Percentiles rank a stretch among this genome's conserved stretches.
Evolutionary conservation across 2,797 vertebrate genomes (phyloP).

Genomic region (Hydrocynus forskahlii): DNA sequence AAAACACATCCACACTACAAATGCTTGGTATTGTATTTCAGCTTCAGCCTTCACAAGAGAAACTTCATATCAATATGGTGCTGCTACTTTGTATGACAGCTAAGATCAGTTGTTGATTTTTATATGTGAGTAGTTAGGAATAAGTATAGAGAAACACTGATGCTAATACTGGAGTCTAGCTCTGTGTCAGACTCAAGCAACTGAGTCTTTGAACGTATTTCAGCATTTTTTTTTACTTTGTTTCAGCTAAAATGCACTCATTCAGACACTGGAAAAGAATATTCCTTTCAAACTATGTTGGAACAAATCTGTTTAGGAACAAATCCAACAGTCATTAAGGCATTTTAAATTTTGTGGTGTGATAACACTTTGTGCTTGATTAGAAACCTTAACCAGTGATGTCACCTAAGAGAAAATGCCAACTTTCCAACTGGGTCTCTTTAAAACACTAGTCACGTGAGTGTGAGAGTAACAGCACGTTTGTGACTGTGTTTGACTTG

Average conservation of each 20-base stretch:
- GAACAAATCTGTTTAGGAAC: constrained; percentile 15
- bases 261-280: neutral
- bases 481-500: constrained; percentile 36
- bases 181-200: neutral
- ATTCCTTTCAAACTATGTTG: constrained; percentile 1
- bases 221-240: neutral
- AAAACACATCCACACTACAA: constrained; percentile 11
- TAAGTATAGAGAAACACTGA: neutral
- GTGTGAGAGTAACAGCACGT: constrained; percentile 33
- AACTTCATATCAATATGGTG: neutral
- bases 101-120: neutral
- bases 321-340: neutral
- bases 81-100: neutral
- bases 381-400: neutral
- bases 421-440: constrained; percentile 35
- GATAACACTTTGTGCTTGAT: constrained; percentile 2
- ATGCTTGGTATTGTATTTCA: neutral
- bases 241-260: neutral
- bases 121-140: neutral
- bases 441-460: constrained; percentile 44
- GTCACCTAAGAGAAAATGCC: neutral
- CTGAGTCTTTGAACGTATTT: neutral
- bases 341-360: neutral
- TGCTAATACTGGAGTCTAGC: too few relatives aligned
- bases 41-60: neutral